Percentiles rank a stretch among this genome's conserved stretches.
phyloP scores from a whole-genome alignment of 1,140 invertebrate species.

The Homalodisca vitripennis region DNA sequence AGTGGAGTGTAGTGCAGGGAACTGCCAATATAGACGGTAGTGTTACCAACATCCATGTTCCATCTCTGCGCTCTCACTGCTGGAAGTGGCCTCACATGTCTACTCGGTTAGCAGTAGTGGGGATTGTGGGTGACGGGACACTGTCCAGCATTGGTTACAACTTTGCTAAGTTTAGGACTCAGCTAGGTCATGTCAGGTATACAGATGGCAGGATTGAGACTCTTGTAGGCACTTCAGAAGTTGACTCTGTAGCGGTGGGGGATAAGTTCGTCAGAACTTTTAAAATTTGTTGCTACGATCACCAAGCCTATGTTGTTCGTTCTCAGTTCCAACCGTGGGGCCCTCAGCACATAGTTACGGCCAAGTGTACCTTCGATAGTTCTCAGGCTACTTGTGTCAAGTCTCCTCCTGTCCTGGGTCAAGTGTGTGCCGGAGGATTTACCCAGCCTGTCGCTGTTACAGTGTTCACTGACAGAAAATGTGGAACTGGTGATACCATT shows the following conservation, averaged over 20 bases:
- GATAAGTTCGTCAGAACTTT: slow-evolving; percentile 10
- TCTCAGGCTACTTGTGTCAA: too few relatives aligned
- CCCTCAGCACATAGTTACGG: not conserved
- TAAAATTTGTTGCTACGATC: not conserved
- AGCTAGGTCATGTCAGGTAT: slow-evolving; percentile 13
- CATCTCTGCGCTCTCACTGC: not conserved
- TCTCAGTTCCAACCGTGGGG: not conserved
- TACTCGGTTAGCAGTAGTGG: not conserved
- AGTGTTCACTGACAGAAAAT: not conserved
- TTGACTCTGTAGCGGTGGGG: not conserved
- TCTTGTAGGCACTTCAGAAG: not conserved
- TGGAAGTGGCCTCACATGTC: not conserved
- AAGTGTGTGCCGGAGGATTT: slow-evolving; percentile 11
- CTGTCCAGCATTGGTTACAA: slow-evolving; percentile 12
- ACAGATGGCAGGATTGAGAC: slow-evolving; percentile 6
- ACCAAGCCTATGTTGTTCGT: not conserved
- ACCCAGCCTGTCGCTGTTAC: not conserved
- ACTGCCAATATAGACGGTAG: not conserved
- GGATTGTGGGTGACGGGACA: not conserved
- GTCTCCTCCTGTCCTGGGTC: too few relatives aligned
- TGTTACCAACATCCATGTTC: not conserved
- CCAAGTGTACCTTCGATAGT: not conserved
- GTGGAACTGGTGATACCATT: not conserved
- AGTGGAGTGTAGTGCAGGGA: slow-evolving; percentile 32
- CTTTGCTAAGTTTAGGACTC: slow-evolving; percentile 4